Base-by-base conservation (phyloP, 2,888 invertebrate genomes). In the Athetis lepigone region DNA sequence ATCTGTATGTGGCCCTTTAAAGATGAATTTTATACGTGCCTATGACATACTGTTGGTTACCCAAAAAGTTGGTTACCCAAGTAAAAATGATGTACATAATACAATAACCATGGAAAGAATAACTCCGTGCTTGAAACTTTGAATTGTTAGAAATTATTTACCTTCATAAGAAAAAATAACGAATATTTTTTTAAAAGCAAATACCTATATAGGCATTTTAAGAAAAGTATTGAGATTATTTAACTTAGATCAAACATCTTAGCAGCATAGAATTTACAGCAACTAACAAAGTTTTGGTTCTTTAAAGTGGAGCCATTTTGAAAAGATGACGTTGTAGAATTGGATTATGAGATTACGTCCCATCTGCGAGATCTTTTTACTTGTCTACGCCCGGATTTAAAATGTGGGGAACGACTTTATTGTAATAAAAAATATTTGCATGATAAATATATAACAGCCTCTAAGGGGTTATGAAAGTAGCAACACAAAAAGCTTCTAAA, bases 281-380 rank as follows among this genome's bases (percentile, higher is more conserved):
- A 63, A 16, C 29, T 59, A 50, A 57, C 42, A 25, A 54, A 42
- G n/a, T 56, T 73, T 51, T 27, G 47, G 19, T 52, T 72, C 47
- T 43, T 59, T 29, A 33, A 50, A 40, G 57, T 63, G 36, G 21
- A 62, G 36, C 67, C 49, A 67, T 64, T 70, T 70, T 58, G 74
- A 45, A 52, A 59, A 63, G 68, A 59, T 68, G 69, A 57, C 74
- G 27, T 49, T 43, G 59, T 54, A 36, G 39, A 68, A 73, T 73
- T 49, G 73, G 63, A 73, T 73, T 52, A 73, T 50, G 46, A 55
- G 67, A 72, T 72, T 73, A 68, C 62, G 58, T 45, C 50, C 67
- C 56, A 70, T 70, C 66, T 72, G 71, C 39, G 9, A 23, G 54
- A 43, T 57, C 19, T 62, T 65, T 61, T 56, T 70, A 64, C 68